A percentile compares a stretch with the other conserved stretches of the same genome.
Evolutionary conservation across 37 sponge, comb jelly and placozoan species (phyloP).

Genomic region (Sycon ciliatum): DNA sequence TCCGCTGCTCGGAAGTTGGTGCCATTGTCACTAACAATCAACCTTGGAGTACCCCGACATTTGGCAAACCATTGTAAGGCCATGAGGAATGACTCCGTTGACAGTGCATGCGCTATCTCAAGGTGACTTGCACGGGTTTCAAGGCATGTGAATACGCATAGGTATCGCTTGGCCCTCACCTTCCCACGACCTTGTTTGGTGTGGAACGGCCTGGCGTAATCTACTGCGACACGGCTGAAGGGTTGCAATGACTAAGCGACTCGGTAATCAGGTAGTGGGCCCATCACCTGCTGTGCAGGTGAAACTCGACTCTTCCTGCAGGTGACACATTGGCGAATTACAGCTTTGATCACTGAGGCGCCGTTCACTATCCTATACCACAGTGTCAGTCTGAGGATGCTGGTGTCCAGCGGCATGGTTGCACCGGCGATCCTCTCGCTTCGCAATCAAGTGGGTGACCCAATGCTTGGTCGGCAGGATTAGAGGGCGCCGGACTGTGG

Average conservation of each 20-base stretch:
- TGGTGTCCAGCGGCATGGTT: conserved; percentile 30
- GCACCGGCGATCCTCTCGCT: conserved; percentile 13
- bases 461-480: conserved; percentile 31
- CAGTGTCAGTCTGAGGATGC: conserved; percentile 10
- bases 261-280: conserved; percentile 30
- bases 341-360: conserved; percentile 15
- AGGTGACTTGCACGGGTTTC: conserved; percentile 41
- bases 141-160: conserved; percentile 32
- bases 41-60: conserved; percentile 27
- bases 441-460: conserved; percentile 20
- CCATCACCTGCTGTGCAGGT: conserved; percentile 24
- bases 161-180: conserved; percentile 16
- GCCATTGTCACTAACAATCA: conserved; percentile 44
- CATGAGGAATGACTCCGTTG: conserved; percentile 32
- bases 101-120: conserved; percentile 31
- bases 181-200: conserved; percentile 21
- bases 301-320: conserved; percentile 25
- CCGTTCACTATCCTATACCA: conserved; percentile 30
- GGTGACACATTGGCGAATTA: conserved; percentile 25
- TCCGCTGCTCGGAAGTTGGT: conserved; percentile 35
- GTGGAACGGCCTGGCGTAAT: conserved; percentile 45
- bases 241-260: conserved; percentile 13
- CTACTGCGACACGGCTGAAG: conserved; percentile 32
- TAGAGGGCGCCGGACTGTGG: conserved; percentile 20
- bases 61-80: conserved; percentile 26